Conservation (phyloP, 1,140 invertebrate species). For the Paraescarpia echinospica region DNA sequence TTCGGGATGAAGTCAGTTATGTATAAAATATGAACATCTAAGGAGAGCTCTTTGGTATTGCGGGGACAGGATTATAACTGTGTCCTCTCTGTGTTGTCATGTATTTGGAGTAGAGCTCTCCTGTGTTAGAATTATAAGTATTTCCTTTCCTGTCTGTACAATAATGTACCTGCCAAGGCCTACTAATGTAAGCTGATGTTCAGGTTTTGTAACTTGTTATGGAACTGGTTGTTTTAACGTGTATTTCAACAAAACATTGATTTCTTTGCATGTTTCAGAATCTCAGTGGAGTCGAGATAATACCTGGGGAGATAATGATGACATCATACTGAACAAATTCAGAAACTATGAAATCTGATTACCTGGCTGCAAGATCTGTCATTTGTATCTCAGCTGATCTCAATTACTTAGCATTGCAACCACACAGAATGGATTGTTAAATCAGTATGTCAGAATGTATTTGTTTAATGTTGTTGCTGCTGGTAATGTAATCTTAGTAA, state of each 20-base stretch:
- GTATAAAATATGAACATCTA: too few relatives aligned
- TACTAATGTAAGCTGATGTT: too few relatives aligned
- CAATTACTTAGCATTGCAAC: neutral
- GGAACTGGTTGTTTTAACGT: too few relatives aligned
- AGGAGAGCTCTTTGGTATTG: too few relatives aligned
- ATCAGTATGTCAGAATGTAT: neutral
- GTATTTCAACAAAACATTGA: neutral
- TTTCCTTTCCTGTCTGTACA: too few relatives aligned
- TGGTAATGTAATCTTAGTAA: neutral
- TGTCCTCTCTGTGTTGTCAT: too few relatives aligned
- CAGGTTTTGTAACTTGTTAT: too few relatives aligned
- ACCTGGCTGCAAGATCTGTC: neutral
- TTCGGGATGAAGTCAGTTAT: too few relatives aligned
- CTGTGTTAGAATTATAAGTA: too few relatives aligned
- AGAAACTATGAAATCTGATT: constrained; percentile 90
- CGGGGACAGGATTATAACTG: too few relatives aligned
- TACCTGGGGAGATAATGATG: constrained; percentile 71
- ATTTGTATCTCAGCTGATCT: neutral
- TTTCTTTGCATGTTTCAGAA: constrained; percentile 39
- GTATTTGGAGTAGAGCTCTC: too few relatives aligned
- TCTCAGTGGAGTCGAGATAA: constrained; percentile 69
- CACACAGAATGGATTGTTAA: neutral
- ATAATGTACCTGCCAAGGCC: too few relatives aligned
- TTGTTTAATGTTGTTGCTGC: neutral
- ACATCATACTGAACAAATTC: constrained; percentile 85